Evolutionary conservation across 2,888 invertebrate genomes (phyloP).

Genomic region (Orchesella flavescens): DNA sequence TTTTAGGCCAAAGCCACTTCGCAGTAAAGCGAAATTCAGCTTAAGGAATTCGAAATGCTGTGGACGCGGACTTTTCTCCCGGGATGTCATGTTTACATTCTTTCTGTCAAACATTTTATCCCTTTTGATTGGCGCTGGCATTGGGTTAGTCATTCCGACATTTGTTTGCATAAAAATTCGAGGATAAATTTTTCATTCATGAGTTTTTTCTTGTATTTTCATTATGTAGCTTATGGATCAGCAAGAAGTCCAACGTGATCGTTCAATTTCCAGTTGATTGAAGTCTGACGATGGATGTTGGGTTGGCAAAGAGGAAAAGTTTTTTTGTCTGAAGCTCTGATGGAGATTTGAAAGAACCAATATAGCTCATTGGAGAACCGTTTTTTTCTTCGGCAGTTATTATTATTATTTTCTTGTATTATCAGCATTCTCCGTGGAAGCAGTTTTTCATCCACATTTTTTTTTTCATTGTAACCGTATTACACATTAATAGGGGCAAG

Average conservation of each 20-base stretch:
- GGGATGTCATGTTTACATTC: slow-evolving; percentile 91
- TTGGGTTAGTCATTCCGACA: slow-evolving; percentile 80
- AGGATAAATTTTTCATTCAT: not conserved
- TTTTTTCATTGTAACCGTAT: not conserved
- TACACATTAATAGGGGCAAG: not conserved
- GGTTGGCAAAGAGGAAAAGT: not conserved
- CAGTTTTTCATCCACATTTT: not conserved
- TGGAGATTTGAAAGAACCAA: slow-evolving; percentile 24
- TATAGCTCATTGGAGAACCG: slow-evolving; percentile 18
- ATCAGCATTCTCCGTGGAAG: not conserved
- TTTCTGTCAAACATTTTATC: slow-evolving; percentile 93
- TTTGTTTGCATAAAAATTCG: not conserved
- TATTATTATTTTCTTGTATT: slow-evolving; percentile 11
- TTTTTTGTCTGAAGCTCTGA: not conserved
- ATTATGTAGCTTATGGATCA: slow-evolving; percentile 68
- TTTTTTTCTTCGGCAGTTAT: slow-evolving; percentile 19
- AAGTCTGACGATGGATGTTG: slow-evolving; percentile 53
- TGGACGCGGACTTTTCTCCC: slow-evolving; percentile 87
- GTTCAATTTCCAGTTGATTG: slow-evolving; percentile 67
- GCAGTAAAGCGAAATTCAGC: slow-evolving; percentile 77
- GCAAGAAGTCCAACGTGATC: slow-evolving; percentile 67
- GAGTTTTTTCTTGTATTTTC: not conserved
- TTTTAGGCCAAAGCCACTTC: slow-evolving; percentile 43
- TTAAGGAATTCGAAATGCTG: slow-evolving; percentile 85
- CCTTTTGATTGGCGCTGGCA: slow-evolving; percentile 90